Evolutionary conservation across 2,113 vertebrate species (phyloP), one percentile per base, ranked within the genome.

Genomic region (Etia nguti): DNA sequence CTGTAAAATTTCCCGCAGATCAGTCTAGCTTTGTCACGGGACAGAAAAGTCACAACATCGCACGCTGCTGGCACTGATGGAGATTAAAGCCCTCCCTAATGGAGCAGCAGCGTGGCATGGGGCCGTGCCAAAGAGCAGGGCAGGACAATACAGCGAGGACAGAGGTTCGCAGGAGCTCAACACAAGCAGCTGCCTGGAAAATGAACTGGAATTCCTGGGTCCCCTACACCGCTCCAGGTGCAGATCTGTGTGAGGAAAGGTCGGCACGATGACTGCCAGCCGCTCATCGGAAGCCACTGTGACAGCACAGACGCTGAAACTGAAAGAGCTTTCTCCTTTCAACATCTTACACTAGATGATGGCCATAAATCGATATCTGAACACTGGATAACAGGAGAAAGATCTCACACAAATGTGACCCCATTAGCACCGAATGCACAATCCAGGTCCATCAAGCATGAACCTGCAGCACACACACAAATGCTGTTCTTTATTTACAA

Each of bases 1-100:
- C 80, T 57, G 89, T 70, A 90, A 29, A 93, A 92, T 65, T 75
- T 68, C 75, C 83, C 4, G 5, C 80, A 89, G 82, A 89, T 88
- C 81, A 38, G 80, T 81, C 36, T 31, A 84, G 90, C 89, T 85
- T 93, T 82, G 80, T 90, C 90, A 81, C 18, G 16, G 38, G 62
- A 60, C 60, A 57, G 75, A 70, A 2, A 80, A 90, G 89, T 86
- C 92, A 92, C 82, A 93, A 88, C 89, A 94, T 90, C 73, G 43
- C 83, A 90, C 77, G 62, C 89, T 80, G 84, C 80, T 87, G 90
- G 38, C 87, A 93, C 46, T 57, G 84, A 87, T 22, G 84, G 60
- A 82, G 89, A 94, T 93, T 93, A 91, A 90, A 91, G 80, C 36
- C 55, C 54, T 86, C 85, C 54, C 85, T 83, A 88, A 90, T 88